phyloP scores from a whole-genome alignment of 1,140 invertebrate genomes.

The Achatina immaculata region DNA sequence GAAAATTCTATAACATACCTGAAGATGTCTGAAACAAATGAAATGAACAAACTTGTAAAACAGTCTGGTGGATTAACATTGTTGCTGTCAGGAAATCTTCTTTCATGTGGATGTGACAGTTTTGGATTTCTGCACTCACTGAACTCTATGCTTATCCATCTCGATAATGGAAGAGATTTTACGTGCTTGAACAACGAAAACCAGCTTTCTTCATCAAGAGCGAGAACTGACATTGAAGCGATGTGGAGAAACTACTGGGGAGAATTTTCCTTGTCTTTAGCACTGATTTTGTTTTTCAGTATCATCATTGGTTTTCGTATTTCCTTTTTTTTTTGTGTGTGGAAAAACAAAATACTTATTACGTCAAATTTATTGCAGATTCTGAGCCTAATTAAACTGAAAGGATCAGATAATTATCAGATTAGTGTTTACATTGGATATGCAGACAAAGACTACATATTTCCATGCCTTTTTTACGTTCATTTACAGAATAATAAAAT shows the following conservation, averaged over 20 bases:
- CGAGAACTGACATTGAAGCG: not conserved
- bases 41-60: not conserved
- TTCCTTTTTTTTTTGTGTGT: not conserved
- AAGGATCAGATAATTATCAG: not conserved
- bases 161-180: not conserved
- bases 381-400: not conserved
- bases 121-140: slow-evolving; percentile 2
- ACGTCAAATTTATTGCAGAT: not conserved
- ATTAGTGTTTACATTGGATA: slow-evolving; percentile 12
- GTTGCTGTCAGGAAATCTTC: slow-evolving; percentile 11
- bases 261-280: not conserved
- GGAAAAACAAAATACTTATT: slow-evolving; percentile 19
- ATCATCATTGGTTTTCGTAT: not conserved
- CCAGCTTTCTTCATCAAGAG: not conserved
- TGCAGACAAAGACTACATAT: not conserved
- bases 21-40: not conserved
- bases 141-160: not conserved
- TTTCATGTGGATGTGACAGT: slow-evolving; percentile 18
- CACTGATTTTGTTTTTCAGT: not conserved
- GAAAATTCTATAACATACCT: slow-evolving; percentile 15
- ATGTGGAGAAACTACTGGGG: slow-evolving; percentile 14
- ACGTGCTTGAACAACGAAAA: slow-evolving; percentile 13
- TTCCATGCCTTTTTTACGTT: not conserved
- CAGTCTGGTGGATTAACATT: not conserved
- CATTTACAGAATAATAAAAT: not conserved